A percentile compares a stretch with the other conserved stretches of the same genome.
Conservation (phyloP, 1,140 invertebrate species). For the Drosophila hydei region DNA sequence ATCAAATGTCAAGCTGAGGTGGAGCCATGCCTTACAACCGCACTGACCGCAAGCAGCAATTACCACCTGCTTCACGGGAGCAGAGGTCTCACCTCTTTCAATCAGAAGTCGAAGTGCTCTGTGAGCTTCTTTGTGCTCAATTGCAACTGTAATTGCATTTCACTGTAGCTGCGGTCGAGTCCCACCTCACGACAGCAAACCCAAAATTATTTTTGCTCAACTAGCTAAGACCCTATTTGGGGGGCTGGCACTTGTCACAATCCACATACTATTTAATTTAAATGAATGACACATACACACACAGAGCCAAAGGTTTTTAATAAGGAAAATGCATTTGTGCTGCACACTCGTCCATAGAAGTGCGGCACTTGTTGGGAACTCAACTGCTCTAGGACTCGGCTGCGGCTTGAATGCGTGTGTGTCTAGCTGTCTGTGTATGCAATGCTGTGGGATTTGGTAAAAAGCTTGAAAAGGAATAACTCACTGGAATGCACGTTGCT, state of each 20-base stretch:
- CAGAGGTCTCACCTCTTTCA: neutral
- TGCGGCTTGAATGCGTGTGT: neutral
- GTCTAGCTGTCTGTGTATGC: neutral
- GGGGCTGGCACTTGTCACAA: neutral
- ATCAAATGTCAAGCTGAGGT: neutral
- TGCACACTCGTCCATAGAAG: conserved; percentile 40
- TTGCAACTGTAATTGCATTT: conserved; percentile 70
- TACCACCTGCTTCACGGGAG: neutral
- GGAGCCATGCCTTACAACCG: neutral
- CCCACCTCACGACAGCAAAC: neutral
- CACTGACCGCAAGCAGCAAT: conserved; percentile 5
- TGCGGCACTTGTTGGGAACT: conserved; percentile 36
- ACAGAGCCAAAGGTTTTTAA: conserved; percentile 46
- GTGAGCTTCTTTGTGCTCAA: neutral
- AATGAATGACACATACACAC: conserved; percentile 45
- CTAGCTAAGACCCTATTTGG: no score
- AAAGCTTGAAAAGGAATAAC: conserved; percentile 64
- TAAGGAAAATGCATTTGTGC: conserved; percentile 74
- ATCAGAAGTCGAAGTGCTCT: conserved; percentile 27
- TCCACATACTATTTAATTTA: conserved; percentile 51
- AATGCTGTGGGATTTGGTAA: conserved; percentile 52
- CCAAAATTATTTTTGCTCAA: neutral
- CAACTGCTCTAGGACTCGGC: conserved; percentile 17
- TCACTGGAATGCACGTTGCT: conserved; percentile 58
- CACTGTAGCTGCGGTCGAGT: conserved; percentile 65